These are phyloP conservation scores for Ceyx cyanopectus DNA, from an alignment of 2,113 vertebrate genomes.

Conservation along the genomic window DNA sequence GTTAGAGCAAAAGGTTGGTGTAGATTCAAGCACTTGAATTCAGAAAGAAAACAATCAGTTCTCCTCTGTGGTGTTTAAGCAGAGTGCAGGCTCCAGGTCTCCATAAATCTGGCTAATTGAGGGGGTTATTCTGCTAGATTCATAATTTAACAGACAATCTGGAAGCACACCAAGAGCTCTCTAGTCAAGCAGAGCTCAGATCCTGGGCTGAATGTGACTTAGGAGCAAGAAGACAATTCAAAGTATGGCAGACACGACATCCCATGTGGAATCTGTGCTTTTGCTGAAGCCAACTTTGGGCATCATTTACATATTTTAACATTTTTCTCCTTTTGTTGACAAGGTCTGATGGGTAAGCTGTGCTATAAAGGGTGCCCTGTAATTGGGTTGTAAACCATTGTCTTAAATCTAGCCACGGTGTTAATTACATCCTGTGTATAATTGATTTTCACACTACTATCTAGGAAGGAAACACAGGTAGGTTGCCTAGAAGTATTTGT, in stretches of 20 bases:
- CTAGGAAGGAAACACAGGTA: conserved; percentile 32
- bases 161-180: not conserved
- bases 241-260: not conserved
- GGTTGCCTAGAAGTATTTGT: not conserved
- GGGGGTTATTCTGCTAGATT: not conserved
- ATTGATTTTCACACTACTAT: conserved; percentile 55
- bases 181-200: not conserved
- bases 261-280: not conserved
- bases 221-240: not conserved
- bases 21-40: not conserved
- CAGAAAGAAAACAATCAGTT: not conserved
- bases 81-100: not conserved
- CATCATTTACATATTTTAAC: conserved; percentile 49
- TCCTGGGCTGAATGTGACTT: not conserved
- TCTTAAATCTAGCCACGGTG: conserved; percentile 33
- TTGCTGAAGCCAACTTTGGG: conserved; percentile 25
- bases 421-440: conserved; percentile 65
- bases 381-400: conserved; percentile 60
- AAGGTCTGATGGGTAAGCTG: conserved; percentile 46
- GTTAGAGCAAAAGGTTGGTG: not conserved
- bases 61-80: not conserved
- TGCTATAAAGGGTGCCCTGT: conserved; percentile 39
- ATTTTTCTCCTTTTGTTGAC: conserved; percentile 50
- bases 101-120: not conserved
- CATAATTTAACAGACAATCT: not conserved